Evolutionary conservation across 2,888 invertebrate species (phyloP), one percentile per base, ranked within the genome.

Genomic region (Eupsilia transversa): DNA sequence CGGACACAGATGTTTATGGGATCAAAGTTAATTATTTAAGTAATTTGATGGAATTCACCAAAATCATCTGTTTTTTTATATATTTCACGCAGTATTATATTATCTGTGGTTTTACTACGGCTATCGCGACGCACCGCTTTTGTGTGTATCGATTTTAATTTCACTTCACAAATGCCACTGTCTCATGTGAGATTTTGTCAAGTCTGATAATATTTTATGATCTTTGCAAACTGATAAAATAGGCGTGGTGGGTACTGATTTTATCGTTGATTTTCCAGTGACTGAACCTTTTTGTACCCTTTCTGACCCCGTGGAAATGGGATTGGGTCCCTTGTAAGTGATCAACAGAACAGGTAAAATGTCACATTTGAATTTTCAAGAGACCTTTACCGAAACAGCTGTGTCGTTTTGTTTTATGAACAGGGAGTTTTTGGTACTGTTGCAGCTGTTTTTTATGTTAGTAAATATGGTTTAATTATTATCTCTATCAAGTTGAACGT

Each of bases 261-360:
- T 82, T 68, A 72, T 74, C 59, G 71, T 84, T 68, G 54, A 73
- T 81, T 81, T 81, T 79, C 52, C 69, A 52, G 38, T 60, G 52
- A 67, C 12, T 76, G 57, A 74, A 74, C 59, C 74, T 52, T 82
- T 74, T 77, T 63, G 20, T 74, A 54, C 76, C 77, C 35, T 85
- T 65, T 70, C 23, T 46, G 59, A 74, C 10, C 33, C 38, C 38
- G 20, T 60, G 10, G 43, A 63, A 67, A 75, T 75, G 60, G 38
- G 59, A 77, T 65, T 23, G 33, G 49, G 33, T 65, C 72, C 83
- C 63, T 73, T 74, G 54, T 75, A 72, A 69, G 43, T 64, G 64
- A 85, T 79, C 73, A 78, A 68, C 57, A 54, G 41, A 49, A 57
- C 56, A 43, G 69, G 57, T 59, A 59, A 64, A 74, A 72, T 61